Percentiles rank a stretch among this genome's conserved stretches.
These are phyloP conservation scores for Thrips palmi DNA, from an alignment of 1,140 invertebrate species.

Conservation along the genomic window DNA sequence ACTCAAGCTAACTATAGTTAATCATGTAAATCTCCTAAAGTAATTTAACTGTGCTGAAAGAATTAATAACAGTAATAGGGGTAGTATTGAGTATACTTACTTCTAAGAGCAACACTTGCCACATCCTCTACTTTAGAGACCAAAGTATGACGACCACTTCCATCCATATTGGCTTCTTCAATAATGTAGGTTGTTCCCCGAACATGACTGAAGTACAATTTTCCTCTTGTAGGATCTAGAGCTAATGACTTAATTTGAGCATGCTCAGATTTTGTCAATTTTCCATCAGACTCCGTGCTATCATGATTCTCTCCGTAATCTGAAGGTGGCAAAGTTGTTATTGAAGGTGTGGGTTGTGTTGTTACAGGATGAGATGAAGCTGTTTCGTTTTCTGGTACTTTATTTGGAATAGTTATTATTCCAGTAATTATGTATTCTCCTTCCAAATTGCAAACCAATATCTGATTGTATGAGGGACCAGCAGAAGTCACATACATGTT, in stretches of 20 bases:
- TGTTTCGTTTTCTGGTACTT: constrained; percentile 16
- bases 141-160: constrained; percentile 26
- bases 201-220: constrained; percentile 37
- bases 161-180: constrained; percentile 46
- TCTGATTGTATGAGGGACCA: constrained; percentile 28
- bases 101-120: constrained; percentile 5
- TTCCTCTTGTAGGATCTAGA: constrained; percentile 35
- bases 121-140: constrained; percentile 17
- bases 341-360: too few species aligned
- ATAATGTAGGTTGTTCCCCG: constrained; percentile 28
- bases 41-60: too few species aligned
- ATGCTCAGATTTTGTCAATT: too few species aligned
- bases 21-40: constrained; percentile 3
- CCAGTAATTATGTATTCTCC: constrained; percentile 44
- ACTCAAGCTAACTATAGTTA: constrained; percentile 4
- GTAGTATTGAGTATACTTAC: too few species aligned
- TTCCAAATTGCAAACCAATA: constrained; percentile 45
- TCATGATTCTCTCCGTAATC: too few species aligned
- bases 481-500: constrained; percentile 48
- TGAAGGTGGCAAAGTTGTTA: too few species aligned
- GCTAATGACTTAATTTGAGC: constrained; percentile 30
- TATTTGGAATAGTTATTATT: too few species aligned
- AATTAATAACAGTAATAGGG: too few species aligned
- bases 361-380: too few species aligned
- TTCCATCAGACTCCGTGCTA: too few species aligned